phyloP scores from a whole-genome alignment of 2,113 vertebrate species.

The Taurulus bubalis region DNA sequence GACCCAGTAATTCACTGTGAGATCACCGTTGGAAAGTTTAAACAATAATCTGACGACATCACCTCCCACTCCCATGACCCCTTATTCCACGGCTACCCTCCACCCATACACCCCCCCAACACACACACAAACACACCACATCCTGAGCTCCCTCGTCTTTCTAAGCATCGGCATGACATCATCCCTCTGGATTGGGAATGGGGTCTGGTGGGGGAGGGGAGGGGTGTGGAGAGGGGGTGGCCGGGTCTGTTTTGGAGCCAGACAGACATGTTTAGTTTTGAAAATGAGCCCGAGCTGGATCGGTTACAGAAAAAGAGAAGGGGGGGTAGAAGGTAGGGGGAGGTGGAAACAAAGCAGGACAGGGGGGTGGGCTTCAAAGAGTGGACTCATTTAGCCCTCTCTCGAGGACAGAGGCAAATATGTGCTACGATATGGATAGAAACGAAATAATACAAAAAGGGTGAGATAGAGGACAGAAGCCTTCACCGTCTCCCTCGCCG shows the following conservation, averaged over 20 bases:
- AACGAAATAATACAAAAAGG: not conserved
- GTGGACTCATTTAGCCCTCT: not conserved
- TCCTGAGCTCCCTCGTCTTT: constrained; percentile 59
- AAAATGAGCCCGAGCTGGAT: constrained; percentile 74
- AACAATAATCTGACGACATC: constrained; percentile 73
- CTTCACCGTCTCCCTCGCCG: not conserved
- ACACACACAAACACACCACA: constrained; percentile 8
- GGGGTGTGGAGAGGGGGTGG: constrained; percentile 41
- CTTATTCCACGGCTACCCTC: constrained; percentile 53
- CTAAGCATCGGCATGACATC: constrained; percentile 83
- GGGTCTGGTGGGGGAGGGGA: constrained; percentile 72
- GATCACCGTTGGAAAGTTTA: constrained; percentile 65
- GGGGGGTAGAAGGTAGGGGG: constrained; percentile 7
- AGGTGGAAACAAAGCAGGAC: constrained; percentile 42
- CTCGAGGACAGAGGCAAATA: not conserved
- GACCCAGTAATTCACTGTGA: constrained; percentile 51
- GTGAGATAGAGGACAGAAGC: not conserved
- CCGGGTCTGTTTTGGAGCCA: constrained; percentile 70
- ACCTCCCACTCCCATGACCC: constrained; percentile 63
- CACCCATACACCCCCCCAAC: constrained; percentile 5
- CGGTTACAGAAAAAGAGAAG: constrained; percentile 63
- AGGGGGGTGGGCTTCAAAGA: constrained; percentile 20
- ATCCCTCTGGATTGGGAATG: constrained; percentile 80
- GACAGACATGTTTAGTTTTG: constrained; percentile 81
- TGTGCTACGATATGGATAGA: not conserved